Conservation (phyloP, 2,888 invertebrate species). For the Cephus nigrinus region DNA sequence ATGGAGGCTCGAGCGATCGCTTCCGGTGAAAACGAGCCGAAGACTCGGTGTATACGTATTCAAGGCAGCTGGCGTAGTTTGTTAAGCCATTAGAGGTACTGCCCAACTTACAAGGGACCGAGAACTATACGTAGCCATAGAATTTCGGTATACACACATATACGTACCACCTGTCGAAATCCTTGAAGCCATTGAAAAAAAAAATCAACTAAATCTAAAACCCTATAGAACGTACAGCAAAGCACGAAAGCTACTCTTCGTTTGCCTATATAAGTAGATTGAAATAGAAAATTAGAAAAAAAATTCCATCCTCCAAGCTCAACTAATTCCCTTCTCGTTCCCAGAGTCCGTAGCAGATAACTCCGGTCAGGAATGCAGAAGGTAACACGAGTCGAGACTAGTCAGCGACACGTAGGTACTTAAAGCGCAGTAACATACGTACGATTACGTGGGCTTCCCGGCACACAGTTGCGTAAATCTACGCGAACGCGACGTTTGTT, state of each 20-base stretch:
- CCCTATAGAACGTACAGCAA: not conserved
- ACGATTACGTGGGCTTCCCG: not conserved
- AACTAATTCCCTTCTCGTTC: not conserved
- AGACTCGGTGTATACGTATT: not conserved
- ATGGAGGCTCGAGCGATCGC: not conserved
- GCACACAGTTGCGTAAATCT: not conserved
- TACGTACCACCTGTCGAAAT: not conserved
- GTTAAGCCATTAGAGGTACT: not conserved
- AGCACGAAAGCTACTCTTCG: not conserved
- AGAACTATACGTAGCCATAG: not conserved
- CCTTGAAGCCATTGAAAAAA: not conserved
- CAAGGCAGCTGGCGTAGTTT: not conserved
- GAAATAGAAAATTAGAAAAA: not conserved
- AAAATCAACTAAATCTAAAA: not conserved
- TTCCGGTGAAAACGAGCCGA: not conserved
- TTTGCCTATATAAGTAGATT: not conserved
- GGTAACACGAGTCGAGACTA: not conserved
- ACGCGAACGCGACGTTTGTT: not conserved
- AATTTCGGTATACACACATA: not conserved
- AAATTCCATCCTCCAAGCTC: not conserved
- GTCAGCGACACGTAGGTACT: not conserved
- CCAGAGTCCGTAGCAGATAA: not conserved
- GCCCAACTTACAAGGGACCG: not conserved
- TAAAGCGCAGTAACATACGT: not conserved
- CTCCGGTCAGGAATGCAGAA: not conserved